Evolutionary conservation across 2,888 invertebrate species (phyloP).

Genomic region (Sphinx pinastri): DNA sequence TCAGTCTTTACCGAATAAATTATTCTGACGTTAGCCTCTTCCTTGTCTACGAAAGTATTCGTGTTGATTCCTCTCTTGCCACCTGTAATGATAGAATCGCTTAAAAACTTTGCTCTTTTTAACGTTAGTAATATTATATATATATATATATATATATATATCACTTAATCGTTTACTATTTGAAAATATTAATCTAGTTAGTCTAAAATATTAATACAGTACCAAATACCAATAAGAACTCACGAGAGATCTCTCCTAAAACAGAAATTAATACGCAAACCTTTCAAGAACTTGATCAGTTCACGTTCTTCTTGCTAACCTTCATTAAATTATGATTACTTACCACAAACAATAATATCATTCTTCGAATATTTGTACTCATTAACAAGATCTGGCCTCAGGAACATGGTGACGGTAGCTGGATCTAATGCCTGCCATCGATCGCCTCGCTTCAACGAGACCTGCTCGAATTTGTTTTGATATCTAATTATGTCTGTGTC

Average conservation of each 20-base stretch:
- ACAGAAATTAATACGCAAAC: too few species aligned
- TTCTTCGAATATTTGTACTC: constrained; percentile 68
- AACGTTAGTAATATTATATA: too few species aligned
- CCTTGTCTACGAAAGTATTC: constrained; percentile 56
- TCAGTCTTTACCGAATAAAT: constrained; percentile 58
- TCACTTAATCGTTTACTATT: too few species aligned
- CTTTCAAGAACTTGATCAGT: too few species aligned
- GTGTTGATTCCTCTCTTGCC: constrained; percentile 59
- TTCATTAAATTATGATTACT: constrained; percentile 30
- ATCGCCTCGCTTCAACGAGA: constrained; percentile 46
- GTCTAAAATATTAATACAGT: too few species aligned
- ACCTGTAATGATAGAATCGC: constrained; percentile 43
- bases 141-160: too few species aligned
- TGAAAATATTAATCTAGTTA: too few species aligned
- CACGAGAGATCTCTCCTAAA: too few species aligned
- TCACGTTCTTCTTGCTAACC: too few species aligned
- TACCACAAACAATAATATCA: constrained; percentile 65
- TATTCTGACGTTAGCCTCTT: constrained; percentile 61
- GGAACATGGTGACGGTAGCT: constrained; percentile 55
- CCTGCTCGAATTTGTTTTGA: constrained; percentile 63
- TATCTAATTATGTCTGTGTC: constrained; percentile 62
- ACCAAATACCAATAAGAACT: too few species aligned
- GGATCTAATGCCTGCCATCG: constrained; percentile 67
- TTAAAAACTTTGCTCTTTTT: not conserved
- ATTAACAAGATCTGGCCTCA: constrained; percentile 59